Evolutionary conservation across 2,888 invertebrate genomes (phyloP), one percentile per base, ranked within the genome.

Genomic region (Thereva nobilitata): DNA sequence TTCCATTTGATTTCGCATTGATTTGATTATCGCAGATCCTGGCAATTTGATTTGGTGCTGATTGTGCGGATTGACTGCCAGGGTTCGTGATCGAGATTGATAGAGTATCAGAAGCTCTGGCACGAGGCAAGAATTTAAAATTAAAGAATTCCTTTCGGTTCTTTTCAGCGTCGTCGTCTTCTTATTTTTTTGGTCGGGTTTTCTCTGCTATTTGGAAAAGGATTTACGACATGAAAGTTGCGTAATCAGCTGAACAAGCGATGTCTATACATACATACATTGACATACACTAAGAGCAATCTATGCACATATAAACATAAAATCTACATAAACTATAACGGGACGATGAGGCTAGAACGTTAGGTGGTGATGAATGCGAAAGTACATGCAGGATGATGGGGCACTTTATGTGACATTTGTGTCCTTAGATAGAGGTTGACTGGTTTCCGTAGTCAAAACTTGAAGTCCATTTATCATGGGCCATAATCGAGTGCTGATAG

Each of bases 1-100:
- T 68, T 68, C 61, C 65, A 61, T 68, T 68, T 66, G 68, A 68
- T 56, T 68, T 61, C 40, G 12, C 34, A 41, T 50, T 61, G 61
- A 61, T 61, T 61, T 61, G 49, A 61, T 61, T 59, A 50, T 42
- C 49, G 40, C 41, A 10, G 50, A 37, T 47, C 57, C 42, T 42
- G 8, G 57, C 40, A 50, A 23, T 23, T 38, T 38, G 49, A 49
- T 61, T 61, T 50, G 40, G 50, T 5, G 34, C 34, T 61, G 61
- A 61, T 61, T 61, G 50, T 42, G 6, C 10, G 37, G 38, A 10
- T 35, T 53, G 53, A 7, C 53, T 23, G 37, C n/a, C 23, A 37
- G 5, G 53, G 53, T 8, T 10, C 40, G n/a, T 53, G 53, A 53
- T 10, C 40, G n/a, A 38, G 53, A 53, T 53, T 53, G 53, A 53